A percentile compares a stretch with the other conserved stretches of the same genome.
phyloP scores from a whole-genome alignment of 2,888 invertebrate species.

The Dasysyrphus albostriatus region DNA sequence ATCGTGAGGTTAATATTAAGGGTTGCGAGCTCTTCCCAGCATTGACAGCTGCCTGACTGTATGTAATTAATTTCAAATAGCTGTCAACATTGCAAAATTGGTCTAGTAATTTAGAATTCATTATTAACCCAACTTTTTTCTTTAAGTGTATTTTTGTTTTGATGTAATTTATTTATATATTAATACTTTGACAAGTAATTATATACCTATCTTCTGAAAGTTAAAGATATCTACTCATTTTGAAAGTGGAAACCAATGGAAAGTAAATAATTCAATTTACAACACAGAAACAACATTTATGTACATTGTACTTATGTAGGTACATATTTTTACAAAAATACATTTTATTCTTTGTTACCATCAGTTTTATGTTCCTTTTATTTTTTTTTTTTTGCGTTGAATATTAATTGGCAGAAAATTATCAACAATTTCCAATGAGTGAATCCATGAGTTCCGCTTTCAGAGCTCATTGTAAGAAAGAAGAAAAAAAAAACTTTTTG shows the following conservation, averaged over 20 bases:
- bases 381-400: conserved; percentile 20
- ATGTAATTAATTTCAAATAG: too few relatives aligned
- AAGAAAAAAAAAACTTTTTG: not conserved
- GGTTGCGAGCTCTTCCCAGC: too few relatives aligned
- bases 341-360: not conserved
- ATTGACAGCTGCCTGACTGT: too few relatives aligned
- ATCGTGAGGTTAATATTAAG: too few relatives aligned
- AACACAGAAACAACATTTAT: not conserved
- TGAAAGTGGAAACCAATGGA: conserved; percentile 54
- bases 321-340: conserved; percentile 13
- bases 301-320: too few relatives aligned
- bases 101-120: too few relatives aligned
- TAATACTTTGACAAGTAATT: conserved; percentile 26
- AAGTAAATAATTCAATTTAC: conserved; percentile 36
- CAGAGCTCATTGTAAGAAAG: conserved; percentile 28
- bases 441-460: conserved; percentile 71
- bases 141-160: not conserved
- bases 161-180: not conserved
- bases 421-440: conserved; percentile 59
- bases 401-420: conserved; percentile 45
- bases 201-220: not conserved
- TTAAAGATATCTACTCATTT: conserved; percentile 40
- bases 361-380: not conserved
- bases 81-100: too few relatives aligned
- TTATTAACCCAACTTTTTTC: too few relatives aligned